Percentiles rank a stretch among this genome's conserved stretches.
Evolutionary conservation across 2,888 invertebrate species (phyloP).

Genomic region (Phanerotoma sp.): DNA sequence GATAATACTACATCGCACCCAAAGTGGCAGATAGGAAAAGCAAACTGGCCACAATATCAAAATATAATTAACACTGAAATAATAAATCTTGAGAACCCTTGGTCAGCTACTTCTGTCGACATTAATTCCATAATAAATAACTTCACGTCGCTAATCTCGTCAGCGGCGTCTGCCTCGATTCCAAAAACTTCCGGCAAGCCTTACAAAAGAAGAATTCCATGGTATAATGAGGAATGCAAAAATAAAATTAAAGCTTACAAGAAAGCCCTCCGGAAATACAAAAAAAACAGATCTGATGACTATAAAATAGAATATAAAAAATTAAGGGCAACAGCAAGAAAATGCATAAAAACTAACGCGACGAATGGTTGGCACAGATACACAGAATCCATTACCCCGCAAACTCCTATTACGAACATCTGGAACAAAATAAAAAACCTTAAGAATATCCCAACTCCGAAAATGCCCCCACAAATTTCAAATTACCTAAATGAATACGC

Average conservation of each 20-base stretch:
- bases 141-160: conserved; percentile 15
- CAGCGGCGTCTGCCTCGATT: conserved; percentile 23
- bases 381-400: conserved; percentile 10
- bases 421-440: conserved; percentile 27
- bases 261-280: conserved; percentile 26
- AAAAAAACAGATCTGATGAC: conserved; percentile 19
- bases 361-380: conserved; percentile 21
- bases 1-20: neutral
- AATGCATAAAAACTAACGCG: conserved; percentile 25
- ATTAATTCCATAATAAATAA: conserved; percentile 22
- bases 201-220: conserved; percentile 27
- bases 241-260: conserved; percentile 16
- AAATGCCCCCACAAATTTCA: neutral
- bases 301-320: conserved; percentile 27
- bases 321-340: conserved; percentile 21
- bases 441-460: conserved; percentile 1
- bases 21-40: conserved; percentile 31
- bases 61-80: conserved; percentile 9
- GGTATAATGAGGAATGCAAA: conserved; percentile 32
- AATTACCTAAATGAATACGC: neutral
- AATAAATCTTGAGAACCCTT: neutral
- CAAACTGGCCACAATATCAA: conserved; percentile 27
- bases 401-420: neutral
- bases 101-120: neutral
- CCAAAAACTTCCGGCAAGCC: conserved; percentile 14